phyloP scores from a whole-genome alignment of 2,113 vertebrate genomes.

The Phylloscopus whistleri region DNA sequence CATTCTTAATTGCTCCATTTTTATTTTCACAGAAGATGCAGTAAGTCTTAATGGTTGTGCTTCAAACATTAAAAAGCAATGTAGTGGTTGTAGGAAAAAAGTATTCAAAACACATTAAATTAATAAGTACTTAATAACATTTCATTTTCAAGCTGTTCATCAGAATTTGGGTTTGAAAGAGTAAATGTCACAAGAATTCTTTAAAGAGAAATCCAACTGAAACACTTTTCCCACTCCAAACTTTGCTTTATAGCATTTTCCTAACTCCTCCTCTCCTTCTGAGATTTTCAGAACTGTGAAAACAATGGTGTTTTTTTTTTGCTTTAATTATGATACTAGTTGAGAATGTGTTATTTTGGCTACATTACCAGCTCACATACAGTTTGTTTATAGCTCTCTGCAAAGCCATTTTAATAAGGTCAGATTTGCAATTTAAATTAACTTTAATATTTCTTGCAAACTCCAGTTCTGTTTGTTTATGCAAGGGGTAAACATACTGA shows the following conservation, averaged over 20 bases:
- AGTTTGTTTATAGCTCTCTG: conserved; percentile 79
- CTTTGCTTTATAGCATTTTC: conserved; percentile 1
- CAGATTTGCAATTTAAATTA: conserved; percentile 85
- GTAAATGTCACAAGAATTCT: conserved; percentile 25
- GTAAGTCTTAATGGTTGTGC: conserved; percentile 71
- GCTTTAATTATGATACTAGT: conserved; percentile 69
- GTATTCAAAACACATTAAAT: conserved; percentile 66
- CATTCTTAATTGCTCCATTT: conserved; percentile 76
- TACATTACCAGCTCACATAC: conserved; percentile 57
- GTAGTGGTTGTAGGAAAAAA: conserved; percentile 61
- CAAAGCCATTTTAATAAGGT: conserved; percentile 83
- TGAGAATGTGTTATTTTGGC: conserved; percentile 69
- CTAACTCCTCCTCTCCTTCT: neutral
- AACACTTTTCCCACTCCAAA: neutral
- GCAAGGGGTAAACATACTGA: conserved; percentile 38
- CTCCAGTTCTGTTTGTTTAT: conserved; percentile 69
- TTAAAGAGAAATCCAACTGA: conserved; percentile 1
- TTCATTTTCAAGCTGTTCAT: conserved; percentile 67
- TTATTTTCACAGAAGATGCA: conserved; percentile 70
- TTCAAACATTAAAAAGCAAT: conserved; percentile 59
- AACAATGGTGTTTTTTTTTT: conserved; percentile 56
- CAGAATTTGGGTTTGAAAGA: conserved; percentile 59
- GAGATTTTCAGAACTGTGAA: conserved; percentile 53
- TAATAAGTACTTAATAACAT: conserved; percentile 58
- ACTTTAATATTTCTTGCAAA: conserved; percentile 78